Evolutionary conservation across 2,113 vertebrate species (phyloP).

Genomic region (Sander lucioperca): DNA sequence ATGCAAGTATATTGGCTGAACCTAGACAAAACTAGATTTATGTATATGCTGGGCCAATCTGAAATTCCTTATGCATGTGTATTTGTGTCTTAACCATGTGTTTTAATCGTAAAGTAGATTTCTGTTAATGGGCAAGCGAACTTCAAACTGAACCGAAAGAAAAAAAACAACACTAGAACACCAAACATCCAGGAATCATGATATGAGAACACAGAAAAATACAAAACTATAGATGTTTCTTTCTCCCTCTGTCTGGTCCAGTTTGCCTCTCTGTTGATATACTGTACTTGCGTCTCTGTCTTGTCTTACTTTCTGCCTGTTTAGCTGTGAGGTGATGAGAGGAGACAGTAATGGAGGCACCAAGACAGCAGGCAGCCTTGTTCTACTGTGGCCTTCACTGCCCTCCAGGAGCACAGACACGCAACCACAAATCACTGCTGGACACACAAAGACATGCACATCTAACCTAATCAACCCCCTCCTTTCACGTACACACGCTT

Average conservation of each 20-base stretch:
- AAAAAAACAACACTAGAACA: neutral
- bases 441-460: neutral
- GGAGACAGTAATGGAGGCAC: constrained; percentile 16
- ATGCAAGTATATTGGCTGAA: neutral
- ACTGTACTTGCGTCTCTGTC: neutral
- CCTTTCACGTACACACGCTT: neutral
- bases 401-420: constrained; percentile 19
- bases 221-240: neutral
- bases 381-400: constrained; percentile 20
- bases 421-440: neutral
- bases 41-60: neutral
- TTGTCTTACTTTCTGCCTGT: neutral
- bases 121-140: neutral
- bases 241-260: neutral
- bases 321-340: constrained; percentile 11
- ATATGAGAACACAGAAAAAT: neutral
- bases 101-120: neutral
- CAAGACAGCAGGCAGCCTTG: neutral
- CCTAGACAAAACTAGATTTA: neutral
- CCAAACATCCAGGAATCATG: neutral
- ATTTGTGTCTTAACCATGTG: neutral
- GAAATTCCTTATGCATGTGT: neutral
- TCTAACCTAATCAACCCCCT: neutral
- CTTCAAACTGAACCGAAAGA: neutral
- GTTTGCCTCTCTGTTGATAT: neutral